Evolutionary conservation across 2,113 vertebrate species (phyloP).

Genomic region (Laterallus jamaicensis): DNA sequence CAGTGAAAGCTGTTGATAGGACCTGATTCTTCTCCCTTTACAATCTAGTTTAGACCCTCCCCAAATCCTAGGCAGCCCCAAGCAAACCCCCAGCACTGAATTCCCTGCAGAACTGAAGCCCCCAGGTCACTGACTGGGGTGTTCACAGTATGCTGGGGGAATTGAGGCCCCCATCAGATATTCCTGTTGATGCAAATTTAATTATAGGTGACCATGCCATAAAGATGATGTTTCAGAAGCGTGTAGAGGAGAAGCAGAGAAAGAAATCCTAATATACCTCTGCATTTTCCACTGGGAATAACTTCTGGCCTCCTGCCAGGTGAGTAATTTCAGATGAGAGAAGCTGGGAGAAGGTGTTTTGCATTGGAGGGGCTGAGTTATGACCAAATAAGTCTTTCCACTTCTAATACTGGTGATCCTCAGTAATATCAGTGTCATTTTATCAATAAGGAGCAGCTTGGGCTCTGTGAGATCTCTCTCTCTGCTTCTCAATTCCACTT

Average conservation of each 20-base stretch:
- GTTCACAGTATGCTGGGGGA: rapidly evolving
- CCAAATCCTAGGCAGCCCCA: background rate
- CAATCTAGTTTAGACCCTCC: background rate
- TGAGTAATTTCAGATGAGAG: background rate
- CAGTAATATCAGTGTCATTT: background rate
- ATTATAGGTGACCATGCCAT: rapidly evolving
- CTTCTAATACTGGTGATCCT: background rate
- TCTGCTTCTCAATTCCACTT: background rate
- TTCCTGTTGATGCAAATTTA: background rate
- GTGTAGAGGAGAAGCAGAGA: background rate
- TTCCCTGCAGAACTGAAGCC: background rate
- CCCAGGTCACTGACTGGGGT: background rate
- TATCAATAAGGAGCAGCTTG: background rate
- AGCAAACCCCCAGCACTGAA: background rate
- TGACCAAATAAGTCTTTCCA: background rate
- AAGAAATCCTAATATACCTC: background rate
- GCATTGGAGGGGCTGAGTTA: background rate
- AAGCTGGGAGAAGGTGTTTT: background rate
- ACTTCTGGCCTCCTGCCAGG: background rate
- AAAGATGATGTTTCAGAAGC: background rate
- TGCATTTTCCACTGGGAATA: background rate
- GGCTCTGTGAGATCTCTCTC: background rate
- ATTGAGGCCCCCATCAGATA: background rate
- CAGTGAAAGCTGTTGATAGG: background rate
- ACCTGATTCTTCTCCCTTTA: background rate